Conservation (phyloP, 2,113 vertebrate species). For the Protobothrops mucrosquamatus region DNA sequence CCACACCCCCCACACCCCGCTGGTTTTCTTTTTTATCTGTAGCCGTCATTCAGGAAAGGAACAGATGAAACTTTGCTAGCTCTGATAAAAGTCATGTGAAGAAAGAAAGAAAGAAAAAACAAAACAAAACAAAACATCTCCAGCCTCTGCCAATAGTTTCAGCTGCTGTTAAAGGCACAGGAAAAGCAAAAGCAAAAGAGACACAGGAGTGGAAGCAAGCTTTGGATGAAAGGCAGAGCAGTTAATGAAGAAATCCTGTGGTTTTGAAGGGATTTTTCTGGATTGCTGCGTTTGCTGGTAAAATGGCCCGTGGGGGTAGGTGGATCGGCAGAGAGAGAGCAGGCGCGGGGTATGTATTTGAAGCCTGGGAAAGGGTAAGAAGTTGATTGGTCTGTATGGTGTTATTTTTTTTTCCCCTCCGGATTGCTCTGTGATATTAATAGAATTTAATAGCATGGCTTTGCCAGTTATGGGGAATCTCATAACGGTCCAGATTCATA, state of each 20-base stretch:
- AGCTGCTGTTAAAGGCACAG: neutral
- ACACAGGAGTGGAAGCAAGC: fast-evolving
- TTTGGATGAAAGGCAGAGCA: neutral
- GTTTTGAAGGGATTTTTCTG: neutral
- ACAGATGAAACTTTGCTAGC: neutral
- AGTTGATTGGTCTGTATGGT: neutral
- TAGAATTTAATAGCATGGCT: neutral
- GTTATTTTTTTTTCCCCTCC: neutral
- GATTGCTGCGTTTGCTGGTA: neutral
- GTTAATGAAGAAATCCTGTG: neutral
- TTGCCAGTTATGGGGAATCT: neutral
- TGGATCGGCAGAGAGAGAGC: neutral
- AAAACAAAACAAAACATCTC: neutral
- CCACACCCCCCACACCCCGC: neutral
- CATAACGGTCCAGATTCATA: neutral
- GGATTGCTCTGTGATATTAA: neutral
- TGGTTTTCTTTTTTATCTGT: neutral
- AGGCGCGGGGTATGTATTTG: neutral
- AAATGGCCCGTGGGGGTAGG: neutral
- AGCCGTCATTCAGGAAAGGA: neutral
- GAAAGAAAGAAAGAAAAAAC: neutral
- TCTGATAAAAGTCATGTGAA: neutral
- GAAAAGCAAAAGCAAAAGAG: neutral
- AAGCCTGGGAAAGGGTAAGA: neutral
- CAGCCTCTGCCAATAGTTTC: neutral